Base-by-base conservation (phyloP, 2,888 invertebrate genomes). In the Ornithoptera alexandrae region DNA sequence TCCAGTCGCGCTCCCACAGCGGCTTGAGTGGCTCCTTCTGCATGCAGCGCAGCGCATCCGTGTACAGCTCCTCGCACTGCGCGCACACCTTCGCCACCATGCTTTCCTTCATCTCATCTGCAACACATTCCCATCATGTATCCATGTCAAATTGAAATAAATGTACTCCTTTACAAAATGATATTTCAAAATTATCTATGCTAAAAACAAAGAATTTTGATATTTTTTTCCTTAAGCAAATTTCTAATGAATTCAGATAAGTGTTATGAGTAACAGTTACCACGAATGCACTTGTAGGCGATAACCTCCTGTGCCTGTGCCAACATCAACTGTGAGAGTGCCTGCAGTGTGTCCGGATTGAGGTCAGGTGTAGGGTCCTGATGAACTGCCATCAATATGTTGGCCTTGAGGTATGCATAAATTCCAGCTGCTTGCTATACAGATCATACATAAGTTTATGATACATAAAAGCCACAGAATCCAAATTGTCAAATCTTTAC, bases 301-400 rank as follows among this genome's bases (percentile, higher is more conserved):
- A 99, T 97, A 75, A 98, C 96, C 92, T 99, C 99, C 90, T 99
- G 99, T 12, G 98, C 99, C 91, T 99, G 99, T 20, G 99, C 99
- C 62, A 99, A 92, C 98, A 99, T 98, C 65, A 99, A 91, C 63
- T 96, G 94, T 67, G 96, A 94, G 36, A 99, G 93, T 53, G 98
- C 97, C 71, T 94, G 94, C 67, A 99, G 94, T 30, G 98, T 97
- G 80, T 99, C 99, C 6, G 98, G 97, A 85, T 95, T 95, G 77
- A 99, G 94, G 93, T 99, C 99, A 8, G 98, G 97, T 4, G 99
- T 99, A 39, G 98, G 97, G 82, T 99, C 99, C 84, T 97, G 97
- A 79, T 98, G 98, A 78, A 98, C 96, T 15, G 97, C 95, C 77
- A 95, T 90, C 93, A 97, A 95, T 15, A 97, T 94, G 75, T 94